Evolutionary conservation across 2,797 vertebrate genomes (phyloP), one percentile per base, ranked within the genome.

Genomic region (Chanos chanos): DNA sequence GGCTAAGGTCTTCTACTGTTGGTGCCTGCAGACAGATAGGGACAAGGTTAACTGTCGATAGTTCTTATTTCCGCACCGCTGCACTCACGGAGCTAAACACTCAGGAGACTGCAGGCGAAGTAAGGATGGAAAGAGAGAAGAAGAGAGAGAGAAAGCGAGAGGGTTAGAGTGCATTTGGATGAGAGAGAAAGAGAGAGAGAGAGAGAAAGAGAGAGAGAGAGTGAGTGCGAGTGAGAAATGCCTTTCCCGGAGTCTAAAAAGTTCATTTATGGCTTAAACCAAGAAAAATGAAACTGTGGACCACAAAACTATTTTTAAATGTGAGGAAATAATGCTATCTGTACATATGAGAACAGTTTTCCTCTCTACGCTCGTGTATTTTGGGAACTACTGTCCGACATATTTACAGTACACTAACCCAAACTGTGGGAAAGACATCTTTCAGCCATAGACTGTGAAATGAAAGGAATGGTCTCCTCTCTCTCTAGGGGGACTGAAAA

Each of bases 1-100:
- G 96, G 81, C 96, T 98, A 78, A 94, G 97, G 76, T 99, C 97
- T 83, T 99, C 97, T 58, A 94, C 80, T 25, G 93, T 92, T 7
- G 94, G 93, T 7, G 95, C 94, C 97, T 99, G 85, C 28, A 6
- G 16, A 76, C 36, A 74, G 22, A 58, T 9, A 65, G 16, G 39
- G 70, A 47, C 25, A 52, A 9, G 22, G 45, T 68, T 61, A 61
- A 49, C 51, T 8, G 28, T 43, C 27, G 50, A 40, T 36, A 34
- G 43, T 56, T 53, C 6, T 4, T 18, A 58, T 52, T 49, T 31
- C 31, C 48, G 27, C 21, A 24, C 5, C 39, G 15, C 30, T 27
- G 47, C 44, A 39, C 13, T 51, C 30, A 54, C 16, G 16, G 54
- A 34, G 12, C 15, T 28, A 28, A 5, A 39, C 47, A 51, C 16